phyloP scores from a whole-genome alignment of 1,140 invertebrate genomes.

The Artemia franciscana region DNA sequence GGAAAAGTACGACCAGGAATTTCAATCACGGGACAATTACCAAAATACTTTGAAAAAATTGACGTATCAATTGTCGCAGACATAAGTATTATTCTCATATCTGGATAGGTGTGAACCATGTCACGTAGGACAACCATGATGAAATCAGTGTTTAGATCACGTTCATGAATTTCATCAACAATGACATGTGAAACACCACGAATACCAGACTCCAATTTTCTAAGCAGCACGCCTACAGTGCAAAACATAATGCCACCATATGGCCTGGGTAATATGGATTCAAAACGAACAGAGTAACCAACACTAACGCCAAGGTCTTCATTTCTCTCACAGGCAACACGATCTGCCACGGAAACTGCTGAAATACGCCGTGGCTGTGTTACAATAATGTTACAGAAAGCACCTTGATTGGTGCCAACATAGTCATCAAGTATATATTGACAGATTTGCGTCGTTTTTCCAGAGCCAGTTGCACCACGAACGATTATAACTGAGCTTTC shows the following conservation, averaged over 20 bases:
- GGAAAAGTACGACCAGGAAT: conserved; percentile 54
- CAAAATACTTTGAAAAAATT: conserved; percentile 75
- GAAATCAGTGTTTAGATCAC: conserved; percentile 91
- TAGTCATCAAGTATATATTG: conserved; percentile 93
- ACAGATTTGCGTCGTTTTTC: conserved; percentile 54
- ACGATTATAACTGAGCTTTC: conserved; percentile 69
- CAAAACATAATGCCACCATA: conserved; percentile 86
- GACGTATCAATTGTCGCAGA: conserved; percentile 85
- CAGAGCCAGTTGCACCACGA: conserved; percentile 80
- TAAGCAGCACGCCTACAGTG: conserved; percentile 46
- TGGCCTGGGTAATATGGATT: conserved; percentile 61
- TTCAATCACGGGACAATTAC: conserved; percentile 52
- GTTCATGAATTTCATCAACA: conserved; percentile 91
- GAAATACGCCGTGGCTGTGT: conserved; percentile 86
- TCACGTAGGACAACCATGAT: conserved; percentile 77
- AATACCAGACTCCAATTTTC: conserved; percentile 66
- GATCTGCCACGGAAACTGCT: conserved; percentile 75
- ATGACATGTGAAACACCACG: conserved; percentile 72
- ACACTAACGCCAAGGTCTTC: conserved; percentile 47
- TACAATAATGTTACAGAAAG: conserved; percentile 63
- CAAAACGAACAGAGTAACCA: conserved; percentile 75
- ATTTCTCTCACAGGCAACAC: conserved; percentile 61
- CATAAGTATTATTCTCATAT: conserved; percentile 82
- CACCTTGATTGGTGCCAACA: conserved; percentile 53
- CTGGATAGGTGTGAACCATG: conserved; percentile 68